Evolutionary conservation across 2,113 vertebrate genomes (phyloP).

Genomic region (Phrynosoma platyrhinos): DNA sequence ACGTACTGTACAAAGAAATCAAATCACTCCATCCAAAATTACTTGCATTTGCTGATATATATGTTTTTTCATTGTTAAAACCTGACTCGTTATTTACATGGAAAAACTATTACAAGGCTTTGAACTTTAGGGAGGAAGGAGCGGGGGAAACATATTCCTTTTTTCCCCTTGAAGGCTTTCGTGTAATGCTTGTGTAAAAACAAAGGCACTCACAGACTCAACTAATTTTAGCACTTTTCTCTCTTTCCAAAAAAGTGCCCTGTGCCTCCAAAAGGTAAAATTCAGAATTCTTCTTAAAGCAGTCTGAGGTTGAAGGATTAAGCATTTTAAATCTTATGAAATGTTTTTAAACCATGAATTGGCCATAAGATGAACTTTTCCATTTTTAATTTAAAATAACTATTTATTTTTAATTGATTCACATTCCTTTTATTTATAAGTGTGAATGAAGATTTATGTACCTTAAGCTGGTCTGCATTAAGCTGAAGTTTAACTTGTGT

Average conservation of each 20-base stretch:
- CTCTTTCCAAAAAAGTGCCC: conserved; percentile 15
- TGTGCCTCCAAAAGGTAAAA: conserved; percentile 49
- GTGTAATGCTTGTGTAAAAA: conserved; percentile 63
- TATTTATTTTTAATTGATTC: accelerated
- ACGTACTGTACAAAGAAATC: conserved; percentile 28
- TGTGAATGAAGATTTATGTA: not conserved
- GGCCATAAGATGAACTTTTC: not conserved
- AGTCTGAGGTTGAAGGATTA: not conserved
- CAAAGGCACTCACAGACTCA: conserved; percentile 50
- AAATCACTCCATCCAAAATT: not conserved
- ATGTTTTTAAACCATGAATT: not conserved
- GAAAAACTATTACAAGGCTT: conserved; percentile 24
- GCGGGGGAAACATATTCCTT: not conserved
- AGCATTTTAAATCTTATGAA: conserved; percentile 21
- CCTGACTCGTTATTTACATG: conserved; percentile 4
- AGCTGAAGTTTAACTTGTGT: not conserved
- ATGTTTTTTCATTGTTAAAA: conserved; percentile 23
- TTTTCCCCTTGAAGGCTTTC: conserved; percentile 27
- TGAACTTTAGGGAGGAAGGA: not conserved
- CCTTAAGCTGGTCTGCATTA: not conserved
- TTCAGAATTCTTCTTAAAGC: conserved; percentile 24
- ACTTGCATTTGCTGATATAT: conserved; percentile 19
- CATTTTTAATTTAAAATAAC: not conserved
- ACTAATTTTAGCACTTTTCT: conserved; percentile 26
- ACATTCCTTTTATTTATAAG: not conserved